phyloP scores from a whole-genome alignment of 2,797 vertebrate genomes.

The Poeciliopsis paucimaculata region DNA sequence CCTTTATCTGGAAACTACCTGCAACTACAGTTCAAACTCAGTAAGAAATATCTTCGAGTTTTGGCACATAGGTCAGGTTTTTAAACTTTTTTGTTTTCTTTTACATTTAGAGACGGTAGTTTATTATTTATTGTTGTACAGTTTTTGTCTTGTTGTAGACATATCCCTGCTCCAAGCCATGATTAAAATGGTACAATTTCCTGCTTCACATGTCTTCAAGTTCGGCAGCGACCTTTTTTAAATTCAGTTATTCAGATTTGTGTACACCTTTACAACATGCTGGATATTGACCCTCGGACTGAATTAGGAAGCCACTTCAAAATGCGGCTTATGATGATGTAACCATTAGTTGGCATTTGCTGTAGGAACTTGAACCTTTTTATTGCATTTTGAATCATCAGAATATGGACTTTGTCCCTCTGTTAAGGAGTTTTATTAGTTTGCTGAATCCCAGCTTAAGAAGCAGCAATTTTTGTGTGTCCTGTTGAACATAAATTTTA shows the following conservation, averaged over 20 bases:
- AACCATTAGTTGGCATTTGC: not conserved
- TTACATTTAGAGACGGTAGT: not conserved
- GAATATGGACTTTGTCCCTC: not conserved
- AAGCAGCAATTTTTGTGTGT: not conserved
- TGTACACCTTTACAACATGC: not conserved
- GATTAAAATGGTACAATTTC: not conserved
- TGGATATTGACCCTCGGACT: not conserved
- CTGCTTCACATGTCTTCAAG: not conserved
- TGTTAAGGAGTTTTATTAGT: not conserved
- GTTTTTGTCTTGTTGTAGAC: not conserved
- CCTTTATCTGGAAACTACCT: slow-evolving; percentile 65
- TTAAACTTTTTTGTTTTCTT: not conserved
- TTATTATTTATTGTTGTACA: not conserved
- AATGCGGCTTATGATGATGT: not conserved
- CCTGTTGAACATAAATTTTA: not conserved
- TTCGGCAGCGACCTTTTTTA: not conserved
- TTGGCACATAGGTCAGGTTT: not conserved
- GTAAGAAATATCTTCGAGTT: not conserved
- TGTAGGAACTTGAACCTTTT: not conserved
- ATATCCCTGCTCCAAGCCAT: not conserved
- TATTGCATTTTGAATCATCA: not conserved
- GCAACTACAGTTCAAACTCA: slow-evolving; percentile 18
- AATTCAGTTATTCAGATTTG: not conserved
- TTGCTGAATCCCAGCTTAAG: not conserved
- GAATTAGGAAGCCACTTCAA: not conserved